Base-by-base conservation (phyloP, 2,113 vertebrate genomes). In the Bos javanicus region DNA sequence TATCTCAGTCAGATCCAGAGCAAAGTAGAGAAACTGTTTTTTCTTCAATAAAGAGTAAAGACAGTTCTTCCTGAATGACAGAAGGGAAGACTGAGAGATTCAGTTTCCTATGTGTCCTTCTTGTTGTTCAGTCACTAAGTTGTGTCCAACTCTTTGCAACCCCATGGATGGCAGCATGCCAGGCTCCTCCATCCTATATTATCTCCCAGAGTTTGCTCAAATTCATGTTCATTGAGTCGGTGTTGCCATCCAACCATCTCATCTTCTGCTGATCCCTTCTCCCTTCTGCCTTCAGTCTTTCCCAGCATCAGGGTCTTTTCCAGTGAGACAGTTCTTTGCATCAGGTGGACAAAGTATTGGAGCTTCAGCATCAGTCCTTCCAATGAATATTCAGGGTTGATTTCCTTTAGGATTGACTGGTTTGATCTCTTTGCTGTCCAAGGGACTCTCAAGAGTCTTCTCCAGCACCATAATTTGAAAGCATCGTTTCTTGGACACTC, bases 1-100 rank as follows among this genome's bases (percentile, higher is more conserved):
- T 86, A 56, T 93, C 67, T 96, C 43, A 71, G 60, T 83, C 67
- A 91, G 94, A 92, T 91, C 28, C 28, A 87, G 87, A 89, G 25
- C 67, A 95, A 97, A 95, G 67, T 57, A 28, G 11, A 97, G 11
- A 33, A 21, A 8, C 33, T 81, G 6, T 71, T 46, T 64, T 57
- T 33, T 56, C 36, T 76, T 76, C 74, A 82, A 84, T 52, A 54
- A 89, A 91, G 36, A 91, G 2, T 60, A 88, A 96, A 97, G 9
- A 46, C 12, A 56, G 16, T 67, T 96, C 26, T 57, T 87, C 19
- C 74, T 96, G 23, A 5, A 86, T 91, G 46, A 85, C 36, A 87
- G 10, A 36, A 82, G 23, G 46, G 17, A 96, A 85, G 64, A 88
- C 33, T 59, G 74, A 90, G 36, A 88, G 60, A 46, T 78, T 90